Conservation (phyloP, 2,888 invertebrate genomes). For the Dorcus parallelipipedus region DNA sequence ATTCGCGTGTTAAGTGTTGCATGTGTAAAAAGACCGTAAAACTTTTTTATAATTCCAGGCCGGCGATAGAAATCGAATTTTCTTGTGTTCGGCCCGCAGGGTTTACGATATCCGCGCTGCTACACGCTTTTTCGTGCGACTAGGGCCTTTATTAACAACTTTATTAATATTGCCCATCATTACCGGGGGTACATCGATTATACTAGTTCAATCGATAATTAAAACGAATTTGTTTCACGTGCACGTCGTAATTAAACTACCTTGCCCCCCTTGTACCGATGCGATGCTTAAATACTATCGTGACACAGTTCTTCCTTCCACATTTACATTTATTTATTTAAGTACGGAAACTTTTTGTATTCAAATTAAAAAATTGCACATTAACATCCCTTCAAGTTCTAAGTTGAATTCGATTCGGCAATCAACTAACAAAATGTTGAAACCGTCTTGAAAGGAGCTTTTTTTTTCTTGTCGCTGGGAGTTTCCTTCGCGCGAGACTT, state of each 20-base stretch:
- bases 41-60: constrained; percentile 42
- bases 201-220: constrained; percentile 7
- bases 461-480: too few relatives aligned
- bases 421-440: too few relatives aligned
- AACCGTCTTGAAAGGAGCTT: not conserved
- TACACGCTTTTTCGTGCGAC: constrained; percentile 21
- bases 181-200: constrained; percentile 15
- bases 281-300: too few relatives aligned
- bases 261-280: too few relatives aligned
- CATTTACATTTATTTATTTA: not conserved
- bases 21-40: constrained; percentile 48
- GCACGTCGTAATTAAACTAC: too few relatives aligned
- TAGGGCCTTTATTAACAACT: constrained; percentile 23
- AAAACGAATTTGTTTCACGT: constrained; percentile 2
- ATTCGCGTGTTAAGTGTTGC: constrained; percentile 42
- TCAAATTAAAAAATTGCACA: too few relatives aligned
- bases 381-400: too few relatives aligned
- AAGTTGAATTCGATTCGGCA: too few relatives aligned
- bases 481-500: too few relatives aligned
- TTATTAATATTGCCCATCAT: constrained; percentile 33
- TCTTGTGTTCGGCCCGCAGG: constrained; percentile 38
- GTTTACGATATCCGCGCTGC: constrained; percentile 30
- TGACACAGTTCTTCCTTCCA: too few relatives aligned
- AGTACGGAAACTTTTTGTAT: too few relatives aligned
- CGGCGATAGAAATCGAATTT: constrained; percentile 42